phyloP scores from a whole-genome alignment of 1,140 invertebrate species.

The Halictus rubicundus region DNA sequence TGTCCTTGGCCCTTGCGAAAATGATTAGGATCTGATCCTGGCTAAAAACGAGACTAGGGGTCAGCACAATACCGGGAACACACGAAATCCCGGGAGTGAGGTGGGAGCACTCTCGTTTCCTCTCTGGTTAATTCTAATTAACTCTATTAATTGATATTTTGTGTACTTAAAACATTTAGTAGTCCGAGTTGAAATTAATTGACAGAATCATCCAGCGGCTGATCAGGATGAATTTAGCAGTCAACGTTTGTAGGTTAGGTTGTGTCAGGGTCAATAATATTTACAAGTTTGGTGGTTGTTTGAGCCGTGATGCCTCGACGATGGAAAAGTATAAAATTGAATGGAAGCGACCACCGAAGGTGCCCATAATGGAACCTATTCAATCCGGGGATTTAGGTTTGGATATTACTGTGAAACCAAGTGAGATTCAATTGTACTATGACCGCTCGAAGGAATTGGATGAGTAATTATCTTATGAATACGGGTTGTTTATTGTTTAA shows the following conservation, averaged over 20 bases:
- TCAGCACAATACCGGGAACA: too few species aligned
- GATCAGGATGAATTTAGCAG: background rate
- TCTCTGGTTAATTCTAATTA: too few species aligned
- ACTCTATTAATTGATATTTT: too few species aligned
- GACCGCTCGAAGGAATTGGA: conserved; percentile 81
- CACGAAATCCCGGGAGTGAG: too few species aligned
- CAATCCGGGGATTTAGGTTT: conserved; percentile 83
- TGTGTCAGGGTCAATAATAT: background rate
- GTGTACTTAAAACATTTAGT: too few species aligned
- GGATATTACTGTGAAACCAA: conserved; percentile 74
- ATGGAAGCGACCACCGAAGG: background rate
- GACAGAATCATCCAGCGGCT: too few species aligned
- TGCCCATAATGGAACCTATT: conserved; percentile 74
- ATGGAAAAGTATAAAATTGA: background rate
- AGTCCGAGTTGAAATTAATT: too few species aligned
- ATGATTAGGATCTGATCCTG: too few species aligned
- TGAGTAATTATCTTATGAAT: conserved; percentile 74
- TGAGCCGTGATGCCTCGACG: background rate
- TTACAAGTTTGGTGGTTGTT: conserved; percentile 22
- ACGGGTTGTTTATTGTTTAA: too few species aligned
- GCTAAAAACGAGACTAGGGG: too few species aligned
- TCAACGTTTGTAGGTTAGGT: background rate
- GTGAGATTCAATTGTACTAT: conserved; percentile 72
- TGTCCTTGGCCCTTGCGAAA: too few species aligned
- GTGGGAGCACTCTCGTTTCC: too few species aligned